Evolutionary conservation across 2,888 invertebrate species (phyloP).

Genomic region (Lepidocyrtinus sp.): DNA sequence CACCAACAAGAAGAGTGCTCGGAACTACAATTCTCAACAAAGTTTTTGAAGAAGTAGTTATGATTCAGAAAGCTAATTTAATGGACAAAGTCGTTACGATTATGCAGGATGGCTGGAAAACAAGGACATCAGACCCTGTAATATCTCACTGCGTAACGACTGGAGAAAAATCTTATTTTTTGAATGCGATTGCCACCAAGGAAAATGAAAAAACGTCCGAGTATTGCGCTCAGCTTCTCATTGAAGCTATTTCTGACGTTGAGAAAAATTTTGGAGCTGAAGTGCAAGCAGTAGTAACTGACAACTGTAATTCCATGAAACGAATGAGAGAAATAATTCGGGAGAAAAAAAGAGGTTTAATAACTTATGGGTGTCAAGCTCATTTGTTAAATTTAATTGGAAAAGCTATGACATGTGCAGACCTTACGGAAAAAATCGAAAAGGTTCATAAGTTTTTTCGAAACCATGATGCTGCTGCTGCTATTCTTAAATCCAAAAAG

Average conservation of each 20-base stretch:
- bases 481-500: background rate
- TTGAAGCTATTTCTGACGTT: constrained; percentile 12
- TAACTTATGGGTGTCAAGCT: constrained; percentile 39
- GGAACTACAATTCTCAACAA: constrained; percentile 23
- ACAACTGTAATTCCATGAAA: constrained; percentile 48
- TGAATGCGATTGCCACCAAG: constrained; percentile 12
- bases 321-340: background rate
- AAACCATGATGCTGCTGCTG: constrained; percentile 5
- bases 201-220: constrained; percentile 19
- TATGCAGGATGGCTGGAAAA: constrained; percentile 56
- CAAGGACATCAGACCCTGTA: constrained; percentile 31
- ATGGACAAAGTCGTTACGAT: constrained; percentile 31
- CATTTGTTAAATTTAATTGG: constrained; percentile 50
- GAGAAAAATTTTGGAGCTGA: constrained; percentile 5
- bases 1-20: constrained; percentile 27
- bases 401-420: constrained; percentile 11
- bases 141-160: constrained; percentile 43
- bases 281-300: constrained; percentile 51
- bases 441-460: constrained; percentile 43
- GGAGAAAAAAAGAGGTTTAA: background rate
- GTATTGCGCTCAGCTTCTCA: constrained; percentile 25
- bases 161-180: constrained; percentile 24
- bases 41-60: constrained; percentile 30
- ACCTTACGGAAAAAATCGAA: constrained; percentile 4
- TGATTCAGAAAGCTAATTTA: background rate